A percentile compares a stretch with the other conserved stretches of the same genome.
Conservation (phyloP, 1,140 invertebrate genomes). For the Zaprionus kolodkinae region DNA sequence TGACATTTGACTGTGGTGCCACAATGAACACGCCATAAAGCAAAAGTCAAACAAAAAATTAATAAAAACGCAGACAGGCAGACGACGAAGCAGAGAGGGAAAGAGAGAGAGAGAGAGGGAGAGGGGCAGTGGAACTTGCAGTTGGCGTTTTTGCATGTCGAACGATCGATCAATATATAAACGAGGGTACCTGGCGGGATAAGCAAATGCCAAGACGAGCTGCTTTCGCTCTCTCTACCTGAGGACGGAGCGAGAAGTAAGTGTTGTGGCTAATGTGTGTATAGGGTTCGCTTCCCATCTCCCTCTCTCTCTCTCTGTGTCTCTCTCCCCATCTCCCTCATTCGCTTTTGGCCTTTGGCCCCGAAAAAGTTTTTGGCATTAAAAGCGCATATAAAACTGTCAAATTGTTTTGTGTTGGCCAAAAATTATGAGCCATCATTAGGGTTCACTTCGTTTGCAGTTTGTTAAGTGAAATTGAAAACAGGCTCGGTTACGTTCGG, state of each 20-base stretch:
- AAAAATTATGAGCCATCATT: slow-evolving; percentile 81
- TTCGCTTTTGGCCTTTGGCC: slow-evolving; percentile 42
- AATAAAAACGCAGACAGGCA: slow-evolving; percentile 64
- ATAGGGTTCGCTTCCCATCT: not conserved
- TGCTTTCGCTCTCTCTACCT: not conserved
- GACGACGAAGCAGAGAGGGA: not conserved
- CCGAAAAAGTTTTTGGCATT: slow-evolving; percentile 57
- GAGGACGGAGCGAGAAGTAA: slow-evolving; percentile 11
- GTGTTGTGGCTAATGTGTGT: slow-evolving; percentile 24
- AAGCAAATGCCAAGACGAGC: slow-evolving; percentile 59
- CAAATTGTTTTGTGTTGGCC: slow-evolving; percentile 76
- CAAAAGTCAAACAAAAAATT: slow-evolving; percentile 83
- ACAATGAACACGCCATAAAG: slow-evolving; percentile 82
- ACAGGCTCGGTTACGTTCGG: slow-evolving; percentile 36
- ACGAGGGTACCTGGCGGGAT: slow-evolving; percentile 63
- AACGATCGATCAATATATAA: slow-evolving; percentile 82
- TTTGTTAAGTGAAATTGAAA: slow-evolving; percentile 81
- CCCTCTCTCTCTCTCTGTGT: not conserved
- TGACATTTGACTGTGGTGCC: slow-evolving; percentile 65
- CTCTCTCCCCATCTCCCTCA: not conserved
- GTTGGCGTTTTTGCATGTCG: slow-evolving; percentile 73
- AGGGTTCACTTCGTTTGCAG: slow-evolving; percentile 73
- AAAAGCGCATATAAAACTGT: slow-evolving; percentile 82
- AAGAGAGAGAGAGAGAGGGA: not conserved
- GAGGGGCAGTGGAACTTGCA: slow-evolving; percentile 51